Percentiles rank a stretch among this genome's conserved stretches.
Conservation (phyloP, 2,888 invertebrate species). For the Hemistola chrysoprasaria region DNA sequence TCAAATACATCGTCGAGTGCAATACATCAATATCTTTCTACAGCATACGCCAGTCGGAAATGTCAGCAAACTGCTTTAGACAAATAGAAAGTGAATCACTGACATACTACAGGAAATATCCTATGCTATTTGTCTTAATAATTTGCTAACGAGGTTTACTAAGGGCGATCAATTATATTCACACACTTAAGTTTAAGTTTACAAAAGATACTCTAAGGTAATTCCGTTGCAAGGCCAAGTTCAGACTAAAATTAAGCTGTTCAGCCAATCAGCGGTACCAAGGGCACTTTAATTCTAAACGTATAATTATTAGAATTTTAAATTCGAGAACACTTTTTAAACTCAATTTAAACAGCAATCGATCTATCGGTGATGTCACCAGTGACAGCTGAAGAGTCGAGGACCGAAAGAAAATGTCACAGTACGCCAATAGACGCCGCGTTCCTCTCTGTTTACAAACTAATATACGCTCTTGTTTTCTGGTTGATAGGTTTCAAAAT, state of each 20-base stretch:
- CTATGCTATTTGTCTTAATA: no score
- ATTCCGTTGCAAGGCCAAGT: constrained; percentile 11
- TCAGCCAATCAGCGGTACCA: constrained; percentile 9
- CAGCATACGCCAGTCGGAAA: constrained; percentile 33
- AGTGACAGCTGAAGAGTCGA: constrained; percentile 35
- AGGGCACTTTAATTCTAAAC: not conserved
- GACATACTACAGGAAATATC: no score
- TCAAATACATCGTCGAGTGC: not conserved
- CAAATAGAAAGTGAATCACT: constrained; percentile 48
- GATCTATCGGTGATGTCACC: constrained; percentile 42
- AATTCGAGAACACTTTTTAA: not conserved
- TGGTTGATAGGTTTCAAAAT: constrained; percentile 45
- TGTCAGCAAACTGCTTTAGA: constrained; percentile 36
- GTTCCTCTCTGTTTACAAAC: constrained; percentile 49
- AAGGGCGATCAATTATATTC: no score
- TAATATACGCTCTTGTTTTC: constrained; percentile 35
- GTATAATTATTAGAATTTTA: not conserved
- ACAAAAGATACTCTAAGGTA: no score
- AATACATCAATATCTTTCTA: constrained; percentile 23
- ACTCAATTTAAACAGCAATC: constrained; percentile 24
- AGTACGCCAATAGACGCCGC: constrained; percentile 56
- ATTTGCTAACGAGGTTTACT: no score
- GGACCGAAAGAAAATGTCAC: constrained; percentile 66
- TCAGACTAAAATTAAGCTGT: constrained; percentile 15
- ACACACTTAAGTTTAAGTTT: no score